Evolutionary conservation across 2,888 invertebrate genomes (phyloP).

Genomic region (Apotomis capreana): DNA sequence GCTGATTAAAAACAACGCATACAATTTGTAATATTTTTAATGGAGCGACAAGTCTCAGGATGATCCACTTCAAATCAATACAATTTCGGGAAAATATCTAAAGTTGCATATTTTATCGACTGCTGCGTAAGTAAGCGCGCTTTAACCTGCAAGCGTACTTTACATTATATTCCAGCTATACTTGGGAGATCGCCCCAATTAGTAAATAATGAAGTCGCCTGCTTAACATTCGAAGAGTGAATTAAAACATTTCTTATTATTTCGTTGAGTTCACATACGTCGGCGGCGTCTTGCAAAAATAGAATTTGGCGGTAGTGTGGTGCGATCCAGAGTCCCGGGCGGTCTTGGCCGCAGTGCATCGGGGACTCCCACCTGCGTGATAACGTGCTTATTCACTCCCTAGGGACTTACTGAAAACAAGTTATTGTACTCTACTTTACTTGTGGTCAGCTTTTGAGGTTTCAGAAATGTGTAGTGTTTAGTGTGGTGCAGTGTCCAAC

Average conservation of each 20-base stretch:
- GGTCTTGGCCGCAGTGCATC: slow-evolving; percentile 67
- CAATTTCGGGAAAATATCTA: too few relatives aligned
- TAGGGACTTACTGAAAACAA: slow-evolving; percentile 18
- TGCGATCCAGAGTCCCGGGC: slow-evolving; percentile 73
- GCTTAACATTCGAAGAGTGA: slow-evolving; percentile 47
- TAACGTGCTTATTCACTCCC: slow-evolving; percentile 44
- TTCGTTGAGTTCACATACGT: slow-evolving; percentile 73
- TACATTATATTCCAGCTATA: neutral
- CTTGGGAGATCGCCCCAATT: neutral
- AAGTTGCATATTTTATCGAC: too few relatives aligned
- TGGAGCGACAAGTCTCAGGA: too few relatives aligned
- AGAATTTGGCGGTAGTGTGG: slow-evolving; percentile 79
- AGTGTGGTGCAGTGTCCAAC: slow-evolving; percentile 44
- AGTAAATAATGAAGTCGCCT: slow-evolving; percentile 11
- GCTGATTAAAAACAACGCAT: too few relatives aligned
- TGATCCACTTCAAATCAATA: too few relatives aligned
- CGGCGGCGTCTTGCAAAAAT: slow-evolving; percentile 82
- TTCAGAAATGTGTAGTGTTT: slow-evolving; percentile 40
- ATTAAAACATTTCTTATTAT: slow-evolving; percentile 67
- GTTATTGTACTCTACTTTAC: neutral
- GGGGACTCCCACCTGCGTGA: slow-evolving; percentile 69
- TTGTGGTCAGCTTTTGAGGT: slow-evolving; percentile 30
- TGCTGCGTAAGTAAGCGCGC: too few relatives aligned
- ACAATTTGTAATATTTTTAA: too few relatives aligned
- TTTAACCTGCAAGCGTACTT: too few relatives aligned